Conservation (phyloP, 2,113 vertebrate genomes). For the Odontophorus gujanensis region DNA sequence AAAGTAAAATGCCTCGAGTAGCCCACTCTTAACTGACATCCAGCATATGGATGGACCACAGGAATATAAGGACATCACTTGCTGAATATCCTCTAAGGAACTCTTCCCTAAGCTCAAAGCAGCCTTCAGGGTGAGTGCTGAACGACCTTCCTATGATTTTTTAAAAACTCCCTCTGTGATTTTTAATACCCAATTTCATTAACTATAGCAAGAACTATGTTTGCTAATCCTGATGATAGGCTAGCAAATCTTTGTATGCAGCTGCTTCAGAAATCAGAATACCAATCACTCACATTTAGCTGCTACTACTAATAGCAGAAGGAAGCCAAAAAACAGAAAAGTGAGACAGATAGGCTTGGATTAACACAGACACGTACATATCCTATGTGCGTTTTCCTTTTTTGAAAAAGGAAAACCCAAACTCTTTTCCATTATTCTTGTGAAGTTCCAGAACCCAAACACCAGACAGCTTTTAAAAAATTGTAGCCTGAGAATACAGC, state of each 20-base stretch:
- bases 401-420: neutral
- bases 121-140: neutral
- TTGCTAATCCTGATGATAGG: constrained; percentile 22
- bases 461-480: neutral
- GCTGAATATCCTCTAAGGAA: neutral
- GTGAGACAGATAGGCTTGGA: neutral
- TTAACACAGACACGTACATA: neutral
- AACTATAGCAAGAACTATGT: neutral
- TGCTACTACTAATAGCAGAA: neutral
- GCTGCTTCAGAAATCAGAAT: constrained; percentile 19
- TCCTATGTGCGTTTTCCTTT: neutral
- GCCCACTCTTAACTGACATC: neutral
- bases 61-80: neutral
- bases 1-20: neutral
- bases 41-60: neutral
- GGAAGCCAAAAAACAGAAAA: neutral
- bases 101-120: neutral
- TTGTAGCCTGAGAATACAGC: neutral
- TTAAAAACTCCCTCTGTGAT: constrained; percentile 15
- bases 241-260: neutral
- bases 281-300: neutral
- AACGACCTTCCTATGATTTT: constrained; percentile 10
- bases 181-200: constrained; percentile 37
- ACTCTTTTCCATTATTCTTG: neutral
- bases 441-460: neutral